A percentile compares a stretch with the other conserved stretches of the same genome.
These are phyloP conservation scores for Pseudomyrmex flavicornis DNA, from an alignment of 1,140 invertebrate genomes.

Conservation along the genomic window DNA sequence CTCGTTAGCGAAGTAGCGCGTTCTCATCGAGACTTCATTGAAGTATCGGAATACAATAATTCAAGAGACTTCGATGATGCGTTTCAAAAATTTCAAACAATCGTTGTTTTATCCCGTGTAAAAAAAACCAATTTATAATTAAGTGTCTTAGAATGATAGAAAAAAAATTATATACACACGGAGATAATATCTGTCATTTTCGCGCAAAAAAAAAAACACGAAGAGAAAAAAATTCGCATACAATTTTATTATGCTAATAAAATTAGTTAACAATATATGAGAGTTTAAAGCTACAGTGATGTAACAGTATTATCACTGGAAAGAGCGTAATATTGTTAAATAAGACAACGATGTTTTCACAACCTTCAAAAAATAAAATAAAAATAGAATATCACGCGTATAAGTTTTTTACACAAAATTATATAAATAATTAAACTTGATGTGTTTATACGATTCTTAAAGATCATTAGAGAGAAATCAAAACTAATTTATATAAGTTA, in stretches of 20 bases:
- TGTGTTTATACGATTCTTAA: background rate
- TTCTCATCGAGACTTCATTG: slow-evolving; percentile 37
- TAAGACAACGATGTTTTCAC: slow-evolving; percentile 50
- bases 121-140: background rate
- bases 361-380: slow-evolving; percentile 29
- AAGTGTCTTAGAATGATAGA: background rate
- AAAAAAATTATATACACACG: no score
- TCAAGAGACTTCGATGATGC: no score
- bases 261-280: slow-evolving; percentile 9
- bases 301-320: slow-evolving; percentile 22
- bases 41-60: background rate
- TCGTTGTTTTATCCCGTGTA: no score
- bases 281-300: background rate
- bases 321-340: slow-evolving; percentile 31
- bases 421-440: background rate
- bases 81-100: no score
- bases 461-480: background rate
- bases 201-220: no score
- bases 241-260: slow-evolving; percentile 12
- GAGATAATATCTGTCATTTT: no score
- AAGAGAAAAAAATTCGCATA: background rate
- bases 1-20: slow-evolving; percentile 18
- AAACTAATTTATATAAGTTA: background rate
- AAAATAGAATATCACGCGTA: background rate
- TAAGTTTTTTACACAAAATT: background rate